Percentiles rank a stretch among this genome's conserved stretches.
Evolutionary conservation across 1,140 invertebrate genomes (phyloP).

Genomic region (Brachionus manjavacas): DNA sequence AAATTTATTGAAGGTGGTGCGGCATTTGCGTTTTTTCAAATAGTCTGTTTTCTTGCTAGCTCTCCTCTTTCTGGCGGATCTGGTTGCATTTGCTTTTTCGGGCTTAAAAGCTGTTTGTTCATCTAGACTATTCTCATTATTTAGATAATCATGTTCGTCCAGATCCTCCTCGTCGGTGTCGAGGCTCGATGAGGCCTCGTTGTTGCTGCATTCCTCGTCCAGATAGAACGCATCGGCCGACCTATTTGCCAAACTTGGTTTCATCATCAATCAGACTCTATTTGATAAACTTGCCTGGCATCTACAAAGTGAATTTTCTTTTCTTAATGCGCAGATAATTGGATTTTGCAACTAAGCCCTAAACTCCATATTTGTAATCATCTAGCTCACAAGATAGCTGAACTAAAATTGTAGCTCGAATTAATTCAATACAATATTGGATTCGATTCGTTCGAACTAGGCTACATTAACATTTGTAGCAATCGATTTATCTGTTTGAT

Average conservation of each 20-base stretch:
- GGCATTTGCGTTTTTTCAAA: not conserved
- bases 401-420: not conserved
- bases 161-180: not conserved
- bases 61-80: not conserved
- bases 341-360: not conserved
- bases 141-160: not conserved
- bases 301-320: not conserved
- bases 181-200: not conserved
- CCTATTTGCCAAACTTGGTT: not conserved
- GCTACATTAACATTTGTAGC: slow-evolving; percentile 28
- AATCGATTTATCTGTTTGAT: slow-evolving; percentile 1
- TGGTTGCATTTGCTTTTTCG: not conserved
- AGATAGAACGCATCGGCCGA: not conserved
- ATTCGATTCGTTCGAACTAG: not conserved
- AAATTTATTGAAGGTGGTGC: slow-evolving; percentile 3
- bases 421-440: not conserved
- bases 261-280: not conserved
- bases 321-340: not conserved
- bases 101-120: not conserved
- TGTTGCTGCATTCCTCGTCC: not conserved
- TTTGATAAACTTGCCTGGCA: not conserved
- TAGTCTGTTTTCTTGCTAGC: not conserved
- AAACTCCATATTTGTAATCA: slow-evolving; percentile 23
- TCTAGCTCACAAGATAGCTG: not conserved
- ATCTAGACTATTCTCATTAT: not conserved